A percentile compares a stretch with the other conserved stretches of the same genome.
phyloP scores from a whole-genome alignment of 2,113 vertebrate genomes.

The Gnathonemus longibarbis region DNA sequence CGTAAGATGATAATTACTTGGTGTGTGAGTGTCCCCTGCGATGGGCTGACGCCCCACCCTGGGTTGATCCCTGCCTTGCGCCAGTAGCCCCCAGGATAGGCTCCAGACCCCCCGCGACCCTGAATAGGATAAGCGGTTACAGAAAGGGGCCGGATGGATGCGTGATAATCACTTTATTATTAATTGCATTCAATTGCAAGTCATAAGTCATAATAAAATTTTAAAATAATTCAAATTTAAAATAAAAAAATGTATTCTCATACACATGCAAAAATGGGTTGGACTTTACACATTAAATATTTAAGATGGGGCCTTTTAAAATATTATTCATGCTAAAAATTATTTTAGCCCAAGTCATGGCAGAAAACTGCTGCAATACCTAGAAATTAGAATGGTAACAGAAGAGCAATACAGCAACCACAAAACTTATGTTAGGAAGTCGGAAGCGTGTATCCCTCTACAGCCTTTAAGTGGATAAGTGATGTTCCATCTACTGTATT shows the following conservation, averaged over 20 bases:
- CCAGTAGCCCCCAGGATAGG: no score
- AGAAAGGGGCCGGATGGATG: no score
- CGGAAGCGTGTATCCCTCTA: neutral
- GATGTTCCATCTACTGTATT: neutral
- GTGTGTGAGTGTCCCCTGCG: no score
- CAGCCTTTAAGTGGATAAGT: neutral
- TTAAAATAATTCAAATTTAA: neutral
- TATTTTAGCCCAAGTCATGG: neutral
- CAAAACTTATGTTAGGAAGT: neutral
- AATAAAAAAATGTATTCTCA: neutral
- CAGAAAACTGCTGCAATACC: neutral
- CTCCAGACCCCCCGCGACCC: no score
- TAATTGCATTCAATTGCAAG: neutral
- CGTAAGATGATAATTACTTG: neutral
- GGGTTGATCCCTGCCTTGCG: no score
- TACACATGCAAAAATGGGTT: neutral
- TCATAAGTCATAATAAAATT: neutral
- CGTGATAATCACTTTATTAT: neutral
- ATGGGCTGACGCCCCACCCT: no score
- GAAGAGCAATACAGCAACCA: neutral
- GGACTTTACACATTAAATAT: neutral
- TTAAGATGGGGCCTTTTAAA: neutral
- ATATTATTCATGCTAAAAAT: slow-evolving; percentile 1
- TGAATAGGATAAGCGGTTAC: no score
- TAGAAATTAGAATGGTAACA: neutral